Base-by-base conservation (phyloP, 2,888 invertebrate genomes). In the Notocelia uddmanniana region DNA sequence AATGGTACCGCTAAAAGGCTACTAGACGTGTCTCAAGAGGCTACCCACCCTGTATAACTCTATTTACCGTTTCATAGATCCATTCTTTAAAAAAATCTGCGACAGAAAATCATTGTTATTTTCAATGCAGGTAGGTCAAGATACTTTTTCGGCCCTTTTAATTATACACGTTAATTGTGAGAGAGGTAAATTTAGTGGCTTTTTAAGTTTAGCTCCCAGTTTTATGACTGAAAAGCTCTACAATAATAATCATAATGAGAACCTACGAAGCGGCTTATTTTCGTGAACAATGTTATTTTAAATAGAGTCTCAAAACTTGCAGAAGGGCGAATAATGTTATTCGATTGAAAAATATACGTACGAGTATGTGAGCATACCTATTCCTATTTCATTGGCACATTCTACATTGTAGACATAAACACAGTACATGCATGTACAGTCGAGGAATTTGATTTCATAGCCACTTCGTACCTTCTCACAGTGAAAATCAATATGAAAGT, bases 11-110 rank as follows among this genome's bases (percentile, higher is more conserved):
- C 31, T 37, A 48, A 26, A 63, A 57, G 58, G 70, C 54, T 66
- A 15, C 54, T 54, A 59, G 71, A 52, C 19, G 13, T 41, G 71
- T 71, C 66, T 67, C 71, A 34, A 71, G 71, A 60, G 66, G 66
- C 59, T 3, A 15, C 11, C 26, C 10, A n/a, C 15, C 0, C 15
- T 15, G 41, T 41, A 19, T 52, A 18, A 10, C 21, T 15, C 21
- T 11, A 41, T 41, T 45, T 45, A 60, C 23, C 23, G 6, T 9
- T 23, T 31, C 19, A 18, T 31, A 26, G 18, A 18, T 62, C n/a
- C 9, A 21, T 37, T 23, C 10, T 23, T 21, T 37, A 41, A 41
- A 41, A 41, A 41, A 15, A 15, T 41, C 34, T 18, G 57, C 6
- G 57, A 19, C 18, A 34, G 34, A 57, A 57, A 34, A 57, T 31